A percentile compares a stretch with the other conserved stretches of the same genome.
Conservation (phyloP, 2,113 vertebrate genomes). For the Pogona vitticeps region DNA sequence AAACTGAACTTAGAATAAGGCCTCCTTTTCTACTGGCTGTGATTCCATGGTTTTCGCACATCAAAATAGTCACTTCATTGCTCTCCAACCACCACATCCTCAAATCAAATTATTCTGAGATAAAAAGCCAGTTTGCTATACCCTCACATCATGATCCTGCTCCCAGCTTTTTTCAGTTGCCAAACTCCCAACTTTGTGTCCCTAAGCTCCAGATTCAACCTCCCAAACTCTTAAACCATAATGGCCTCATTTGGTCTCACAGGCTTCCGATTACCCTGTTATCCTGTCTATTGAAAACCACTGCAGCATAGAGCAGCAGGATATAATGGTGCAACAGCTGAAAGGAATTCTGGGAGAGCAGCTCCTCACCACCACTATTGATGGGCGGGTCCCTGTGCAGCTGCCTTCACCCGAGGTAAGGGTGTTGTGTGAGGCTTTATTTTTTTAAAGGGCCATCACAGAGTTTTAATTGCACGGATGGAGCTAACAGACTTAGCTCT, state of each 20-base stretch:
- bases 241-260: conserved; percentile 4
- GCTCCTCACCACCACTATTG: conserved; percentile 76
- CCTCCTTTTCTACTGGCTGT: not conserved
- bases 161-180: not conserved
- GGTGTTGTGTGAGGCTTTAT: not conserved
- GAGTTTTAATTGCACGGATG: not conserved
- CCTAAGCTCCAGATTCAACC: not conserved
- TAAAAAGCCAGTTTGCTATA: not conserved
- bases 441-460: not conserved
- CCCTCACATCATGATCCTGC: not conserved
- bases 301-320: conserved; percentile 90
- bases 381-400: conserved; percentile 71
- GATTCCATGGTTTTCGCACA: not conserved
- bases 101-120: not conserved
- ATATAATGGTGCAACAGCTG: conserved; percentile 81
- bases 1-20: not conserved
- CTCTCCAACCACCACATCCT: not conserved
- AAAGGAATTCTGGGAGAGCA: conserved; percentile 84
- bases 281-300: conserved; percentile 94
- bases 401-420: conserved; percentile 91
- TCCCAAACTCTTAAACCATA: too few species aligned
- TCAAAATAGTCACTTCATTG: not conserved
- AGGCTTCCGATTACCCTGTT: conserved; percentile 88
- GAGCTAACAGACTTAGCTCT: too few species aligned
- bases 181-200: not conserved